Percentiles rank a stretch among this genome's conserved stretches.
phyloP scores from a whole-genome alignment of 2,797 vertebrate species.

The Bradypus variegatus region DNA sequence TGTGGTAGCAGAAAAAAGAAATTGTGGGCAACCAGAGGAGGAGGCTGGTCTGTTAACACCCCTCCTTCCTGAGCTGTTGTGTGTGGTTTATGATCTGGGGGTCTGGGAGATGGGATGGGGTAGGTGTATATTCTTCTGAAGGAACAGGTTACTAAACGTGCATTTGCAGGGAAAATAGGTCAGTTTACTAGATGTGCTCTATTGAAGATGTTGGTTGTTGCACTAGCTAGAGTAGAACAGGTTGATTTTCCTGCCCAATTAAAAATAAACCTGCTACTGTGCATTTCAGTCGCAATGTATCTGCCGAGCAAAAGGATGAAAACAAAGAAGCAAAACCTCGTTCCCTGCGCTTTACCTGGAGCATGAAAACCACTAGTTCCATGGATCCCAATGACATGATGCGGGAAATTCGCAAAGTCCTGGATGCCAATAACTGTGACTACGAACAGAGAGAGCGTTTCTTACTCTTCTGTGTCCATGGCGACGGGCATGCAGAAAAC shows the following conservation, averaged over 20 bases:
- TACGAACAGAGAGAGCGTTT: slow-evolving; percentile 88
- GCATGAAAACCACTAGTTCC: slow-evolving; percentile 91
- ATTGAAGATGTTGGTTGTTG: background rate
- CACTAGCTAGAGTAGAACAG: background rate
- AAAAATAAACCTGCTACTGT: slow-evolving; percentile 55
- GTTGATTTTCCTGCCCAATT: slow-evolving; percentile 13
- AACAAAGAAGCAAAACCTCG: slow-evolving; percentile 89
- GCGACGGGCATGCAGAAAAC: slow-evolving; percentile 84
- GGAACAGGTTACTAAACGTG: too few relatives aligned
- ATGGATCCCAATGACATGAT: slow-evolving; percentile 90
- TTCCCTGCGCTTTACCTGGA: slow-evolving; percentile 90
- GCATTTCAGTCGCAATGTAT: slow-evolving; percentile 89
- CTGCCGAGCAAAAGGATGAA: slow-evolving; percentile 92
- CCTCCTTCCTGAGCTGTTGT: background rate
- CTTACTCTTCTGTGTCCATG: slow-evolving; percentile 87
- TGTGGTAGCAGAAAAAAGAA: background rate
- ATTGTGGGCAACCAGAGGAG: background rate
- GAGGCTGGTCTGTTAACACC: background rate
- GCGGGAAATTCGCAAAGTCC: slow-evolving; percentile 87
- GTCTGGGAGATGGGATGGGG: too few relatives aligned
- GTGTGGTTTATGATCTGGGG: too few relatives aligned
- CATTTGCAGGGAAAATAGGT: too few relatives aligned
- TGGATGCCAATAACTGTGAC: slow-evolving; percentile 89
- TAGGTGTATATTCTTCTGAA: too few relatives aligned
- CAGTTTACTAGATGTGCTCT: too few relatives aligned